A percentile compares a stretch with the other conserved stretches of the same genome.
Evolutionary conservation across 2,797 vertebrate genomes (phyloP).

Genomic region (Eurystomus glaucurus): DNA sequence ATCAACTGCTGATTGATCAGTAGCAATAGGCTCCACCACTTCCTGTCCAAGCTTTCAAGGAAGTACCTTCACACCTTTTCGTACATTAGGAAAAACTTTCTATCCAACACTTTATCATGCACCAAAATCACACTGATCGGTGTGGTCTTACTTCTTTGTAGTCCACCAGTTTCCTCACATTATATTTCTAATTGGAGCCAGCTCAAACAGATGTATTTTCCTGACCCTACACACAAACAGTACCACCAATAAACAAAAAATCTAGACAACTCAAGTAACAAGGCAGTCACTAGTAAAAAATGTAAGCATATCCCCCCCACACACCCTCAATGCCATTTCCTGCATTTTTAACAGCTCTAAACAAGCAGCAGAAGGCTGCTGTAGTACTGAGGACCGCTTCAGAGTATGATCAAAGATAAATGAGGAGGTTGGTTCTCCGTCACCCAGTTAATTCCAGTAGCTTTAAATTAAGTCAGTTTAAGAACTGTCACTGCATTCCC

Average conservation of each 20-base stretch:
- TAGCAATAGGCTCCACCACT: neutral
- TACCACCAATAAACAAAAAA: neutral
- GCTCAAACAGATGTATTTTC: neutral
- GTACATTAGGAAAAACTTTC: neutral
- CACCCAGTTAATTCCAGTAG: neutral
- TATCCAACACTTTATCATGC: neutral
- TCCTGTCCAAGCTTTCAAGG: neutral
- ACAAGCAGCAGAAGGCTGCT: conserved; percentile 2
- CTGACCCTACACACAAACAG: neutral
- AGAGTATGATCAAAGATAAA: neutral
- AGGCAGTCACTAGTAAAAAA: neutral
- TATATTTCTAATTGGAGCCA: neutral
- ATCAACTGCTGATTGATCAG: neutral
- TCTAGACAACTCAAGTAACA: neutral
- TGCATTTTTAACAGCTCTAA: conserved; percentile 18
- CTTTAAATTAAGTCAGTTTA: neutral
- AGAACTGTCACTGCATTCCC: neutral
- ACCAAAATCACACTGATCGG: neutral
- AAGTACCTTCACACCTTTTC: neutral
- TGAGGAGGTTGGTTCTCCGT: neutral
- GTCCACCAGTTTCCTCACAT: neutral
- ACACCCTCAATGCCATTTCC: neutral
- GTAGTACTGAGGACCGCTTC: neutral
- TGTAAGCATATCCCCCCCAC: neutral
- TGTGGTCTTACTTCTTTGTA: neutral